A percentile compares a stretch with the other conserved stretches of the same genome.
Evolutionary conservation across 2,888 invertebrate genomes (phyloP).

Genomic region (Cataglyphis rosenhaueri): DNA sequence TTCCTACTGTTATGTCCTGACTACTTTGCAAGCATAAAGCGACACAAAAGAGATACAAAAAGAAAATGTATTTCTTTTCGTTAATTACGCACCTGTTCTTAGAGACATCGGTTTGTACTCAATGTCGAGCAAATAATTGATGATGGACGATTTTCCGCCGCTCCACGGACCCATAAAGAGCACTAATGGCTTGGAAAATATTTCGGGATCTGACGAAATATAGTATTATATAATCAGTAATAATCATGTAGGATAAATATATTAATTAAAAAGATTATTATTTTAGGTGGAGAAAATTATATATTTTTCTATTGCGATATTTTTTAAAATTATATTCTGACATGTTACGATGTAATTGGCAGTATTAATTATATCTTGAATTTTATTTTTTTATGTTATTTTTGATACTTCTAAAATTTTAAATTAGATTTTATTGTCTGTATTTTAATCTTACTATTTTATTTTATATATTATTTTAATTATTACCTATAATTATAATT

Average conservation of each 20-base stretch:
- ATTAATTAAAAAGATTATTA: neutral
- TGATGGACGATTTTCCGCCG: conserved; percentile 97
- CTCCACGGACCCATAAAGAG: conserved; percentile 99
- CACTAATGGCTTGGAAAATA: conserved; percentile 96
- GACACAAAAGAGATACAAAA: conserved; percentile 40
- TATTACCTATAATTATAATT: neutral
- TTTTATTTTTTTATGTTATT: neutral
- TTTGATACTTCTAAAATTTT: neutral
- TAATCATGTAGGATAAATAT: neutral
- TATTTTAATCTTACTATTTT: neutral
- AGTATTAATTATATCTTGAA: neutral
- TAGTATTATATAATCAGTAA: neutral
- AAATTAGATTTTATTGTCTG: neutral
- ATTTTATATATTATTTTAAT: neutral
- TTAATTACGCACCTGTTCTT: conserved; percentile 90
- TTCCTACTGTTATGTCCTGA: conserved; percentile 59
- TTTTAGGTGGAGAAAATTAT: neutral
- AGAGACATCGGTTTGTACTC: conserved; percentile 94
- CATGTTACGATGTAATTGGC: neutral
- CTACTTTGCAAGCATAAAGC: conserved; percentile 51
- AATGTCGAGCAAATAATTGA: conserved; percentile 96
- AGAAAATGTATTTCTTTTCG: conserved; percentile 16
- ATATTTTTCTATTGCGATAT: neutral
- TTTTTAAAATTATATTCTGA: neutral
- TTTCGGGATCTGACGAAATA: conserved; percentile 91